Evolutionary conservation across 2,888 invertebrate genomes (phyloP).

Genomic region (Sepiola atlantica): DNA sequence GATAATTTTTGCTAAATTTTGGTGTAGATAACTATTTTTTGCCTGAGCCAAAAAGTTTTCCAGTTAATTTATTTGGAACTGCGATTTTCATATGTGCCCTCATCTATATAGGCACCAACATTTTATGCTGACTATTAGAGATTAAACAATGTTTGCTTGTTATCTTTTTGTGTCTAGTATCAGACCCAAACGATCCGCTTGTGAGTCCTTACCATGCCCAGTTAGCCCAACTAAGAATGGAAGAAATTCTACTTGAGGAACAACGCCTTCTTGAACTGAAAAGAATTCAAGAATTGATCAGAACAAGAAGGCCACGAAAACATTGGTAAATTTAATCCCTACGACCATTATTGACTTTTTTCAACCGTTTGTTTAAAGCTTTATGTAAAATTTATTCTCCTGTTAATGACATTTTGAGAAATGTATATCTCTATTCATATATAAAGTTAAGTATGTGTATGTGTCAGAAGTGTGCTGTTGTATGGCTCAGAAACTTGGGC

Average conservation of each 20-base stretch:
- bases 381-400: not conserved
- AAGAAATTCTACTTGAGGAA: not conserved
- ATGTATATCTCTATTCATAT: too few relatives aligned
- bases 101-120: too few relatives aligned
- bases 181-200: not conserved
- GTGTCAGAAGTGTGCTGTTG: too few relatives aligned
- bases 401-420: too few relatives aligned
- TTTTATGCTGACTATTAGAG: not conserved
- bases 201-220: not conserved
- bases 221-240: not conserved
- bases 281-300: not conserved
- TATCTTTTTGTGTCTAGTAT: not conserved
- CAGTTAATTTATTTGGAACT: too few relatives aligned
- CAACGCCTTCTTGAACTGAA: conserved; percentile 8
- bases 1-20: too few relatives aligned
- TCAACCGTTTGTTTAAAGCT: not conserved
- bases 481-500: too few relatives aligned
- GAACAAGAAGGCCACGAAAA: not conserved
- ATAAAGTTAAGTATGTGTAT: too few relatives aligned
- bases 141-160: not conserved
- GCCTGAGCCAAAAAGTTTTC: too few relatives aligned
- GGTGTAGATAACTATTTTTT: too few relatives aligned
- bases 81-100: too few relatives aligned
- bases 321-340: not conserved
- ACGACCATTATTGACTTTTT: not conserved